phyloP scores from a whole-genome alignment of 2,113 vertebrate genomes.

The Spilogale gracilis region DNA sequence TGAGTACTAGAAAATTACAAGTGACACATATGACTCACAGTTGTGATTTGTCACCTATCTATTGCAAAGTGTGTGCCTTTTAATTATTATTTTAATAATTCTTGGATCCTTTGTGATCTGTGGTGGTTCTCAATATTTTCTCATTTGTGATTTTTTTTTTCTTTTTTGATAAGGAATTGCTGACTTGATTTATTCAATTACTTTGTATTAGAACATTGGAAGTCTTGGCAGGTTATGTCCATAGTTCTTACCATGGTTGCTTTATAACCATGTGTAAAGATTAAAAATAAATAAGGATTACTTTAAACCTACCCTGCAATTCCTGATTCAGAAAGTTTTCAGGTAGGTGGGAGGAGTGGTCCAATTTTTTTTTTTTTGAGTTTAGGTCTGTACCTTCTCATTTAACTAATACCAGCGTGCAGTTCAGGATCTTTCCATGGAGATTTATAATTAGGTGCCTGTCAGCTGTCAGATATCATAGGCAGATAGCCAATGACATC shows the following conservation, averaged over 20 bases:
- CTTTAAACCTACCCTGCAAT: not conserved
- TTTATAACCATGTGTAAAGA: constrained; percentile 27
- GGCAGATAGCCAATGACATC: not conserved
- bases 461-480: not conserved
- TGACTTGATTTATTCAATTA: constrained; percentile 25
- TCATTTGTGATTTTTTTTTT: not conserved
- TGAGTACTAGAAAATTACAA: constrained; percentile 24
- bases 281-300: constrained; percentile 52
- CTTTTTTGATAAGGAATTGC: not conserved
- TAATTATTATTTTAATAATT: constrained; percentile 47
- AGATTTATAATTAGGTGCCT: not conserved
- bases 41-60: not conserved
- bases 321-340: constrained; percentile 40
- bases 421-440: not conserved
- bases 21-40: not conserved
- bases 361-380: not conserved
- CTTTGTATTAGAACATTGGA: not conserved
- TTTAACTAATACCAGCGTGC: not conserved
- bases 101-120: not conserved
- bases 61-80: not conserved
- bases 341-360: not conserved
- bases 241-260: not conserved
- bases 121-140: not conserved
- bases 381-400: not conserved
- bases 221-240: not conserved